These are phyloP conservation scores for Priocnemis perturbator DNA, from an alignment of 2,888 invertebrate genomes.

Conservation along the genomic window DNA sequence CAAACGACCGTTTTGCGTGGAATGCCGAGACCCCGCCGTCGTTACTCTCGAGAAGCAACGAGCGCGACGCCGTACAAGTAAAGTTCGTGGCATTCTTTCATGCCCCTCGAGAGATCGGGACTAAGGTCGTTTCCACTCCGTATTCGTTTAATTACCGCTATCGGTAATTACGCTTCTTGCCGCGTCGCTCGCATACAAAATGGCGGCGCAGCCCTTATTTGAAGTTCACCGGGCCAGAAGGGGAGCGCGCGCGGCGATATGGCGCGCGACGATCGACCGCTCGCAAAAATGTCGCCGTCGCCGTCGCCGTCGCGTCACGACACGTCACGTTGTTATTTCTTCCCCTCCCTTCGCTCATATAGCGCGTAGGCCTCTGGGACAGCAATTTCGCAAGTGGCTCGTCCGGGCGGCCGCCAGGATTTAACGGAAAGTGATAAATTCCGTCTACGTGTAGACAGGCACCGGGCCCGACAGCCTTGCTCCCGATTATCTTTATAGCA, in stretches of 20 bases:
- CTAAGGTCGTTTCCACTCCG: conserved; percentile 17
- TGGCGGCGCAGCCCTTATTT: too few species aligned
- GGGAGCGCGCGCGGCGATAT: too few species aligned
- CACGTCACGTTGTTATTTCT: too few species aligned
- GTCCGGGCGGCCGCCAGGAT: conserved; percentile 1
- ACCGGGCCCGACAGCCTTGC: neutral
- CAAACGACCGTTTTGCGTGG: too few species aligned
- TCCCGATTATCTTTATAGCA: conserved; percentile 71
- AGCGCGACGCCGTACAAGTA: too few species aligned
- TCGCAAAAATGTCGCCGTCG: too few species aligned
- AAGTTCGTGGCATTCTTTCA: too few species aligned
- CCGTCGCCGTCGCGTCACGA: too few species aligned
- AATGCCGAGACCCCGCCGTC: too few species aligned
- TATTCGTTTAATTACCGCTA: conserved; percentile 59
- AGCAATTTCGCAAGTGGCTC: neutral
- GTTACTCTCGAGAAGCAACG: too few species aligned
- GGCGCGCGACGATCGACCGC: too few species aligned
- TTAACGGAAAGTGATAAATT: conserved; percentile 3
- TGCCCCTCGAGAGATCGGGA: conserved; percentile 11
- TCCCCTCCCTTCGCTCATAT: neutral
- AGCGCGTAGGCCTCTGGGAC: neutral
- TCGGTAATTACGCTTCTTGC: conserved; percentile 63
- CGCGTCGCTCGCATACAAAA: conserved; percentile 1
- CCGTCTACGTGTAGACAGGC: neutral
- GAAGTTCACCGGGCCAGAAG: too few species aligned